Percentiles rank a stretch among this genome's conserved stretches.
These are phyloP conservation scores for Ciconia maguari DNA, from an alignment of 2,113 vertebrate genomes.

Conservation along the genomic window DNA sequence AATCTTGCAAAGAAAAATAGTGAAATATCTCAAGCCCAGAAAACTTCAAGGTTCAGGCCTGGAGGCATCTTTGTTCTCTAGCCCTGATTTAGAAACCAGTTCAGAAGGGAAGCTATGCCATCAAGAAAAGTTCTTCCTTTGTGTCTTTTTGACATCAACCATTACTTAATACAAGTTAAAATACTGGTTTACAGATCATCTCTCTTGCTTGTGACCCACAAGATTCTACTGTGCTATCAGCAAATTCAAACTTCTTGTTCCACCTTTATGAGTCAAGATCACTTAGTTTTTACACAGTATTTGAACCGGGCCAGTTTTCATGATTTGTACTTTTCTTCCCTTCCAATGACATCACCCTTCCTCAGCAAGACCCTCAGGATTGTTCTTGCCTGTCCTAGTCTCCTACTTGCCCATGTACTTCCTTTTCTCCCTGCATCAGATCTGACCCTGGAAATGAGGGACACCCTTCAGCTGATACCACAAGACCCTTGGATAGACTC, in stretches of 20 bases:
- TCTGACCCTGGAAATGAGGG: not conserved
- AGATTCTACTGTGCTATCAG: not conserved
- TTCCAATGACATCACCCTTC: not conserved
- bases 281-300: not conserved
- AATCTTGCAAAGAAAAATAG: not conserved
- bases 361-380: not conserved
- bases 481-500: fast-evolving
- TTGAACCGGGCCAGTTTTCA: not conserved
- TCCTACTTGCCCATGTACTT: not conserved
- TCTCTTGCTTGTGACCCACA: not conserved
- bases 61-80: not conserved
- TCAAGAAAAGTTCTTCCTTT: not conserved
- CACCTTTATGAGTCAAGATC: not conserved
- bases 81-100: not conserved
- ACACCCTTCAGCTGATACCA: not conserved
- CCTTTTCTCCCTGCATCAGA: not conserved
- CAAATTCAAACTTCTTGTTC: not conserved
- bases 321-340: not conserved
- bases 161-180: not conserved
- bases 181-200: not conserved
- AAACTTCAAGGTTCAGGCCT: not conserved
- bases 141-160: not conserved
- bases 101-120: not conserved
- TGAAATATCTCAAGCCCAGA: not conserved
- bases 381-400: not conserved